phyloP scores from a whole-genome alignment of 1,140 invertebrate species.

The Pseudomyrmex dendroicus region DNA sequence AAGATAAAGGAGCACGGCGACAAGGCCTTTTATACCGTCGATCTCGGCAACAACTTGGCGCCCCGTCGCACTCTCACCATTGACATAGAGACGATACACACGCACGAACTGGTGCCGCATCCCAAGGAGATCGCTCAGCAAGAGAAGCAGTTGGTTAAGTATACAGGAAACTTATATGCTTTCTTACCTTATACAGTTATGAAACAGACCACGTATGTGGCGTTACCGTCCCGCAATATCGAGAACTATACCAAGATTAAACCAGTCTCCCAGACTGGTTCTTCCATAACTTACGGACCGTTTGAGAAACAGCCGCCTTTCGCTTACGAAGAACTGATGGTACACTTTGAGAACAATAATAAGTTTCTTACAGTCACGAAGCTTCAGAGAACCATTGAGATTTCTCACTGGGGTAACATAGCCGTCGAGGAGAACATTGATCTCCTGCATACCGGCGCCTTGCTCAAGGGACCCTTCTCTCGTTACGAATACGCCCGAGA shows the following conservation, averaged over 20 bases:
- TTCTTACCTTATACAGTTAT: constrained; percentile 92
- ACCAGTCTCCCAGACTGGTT: constrained; percentile 92
- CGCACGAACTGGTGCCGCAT: constrained; percentile 92
- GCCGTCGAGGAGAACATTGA: constrained; percentile 98
- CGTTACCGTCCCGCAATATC: constrained; percentile 91
- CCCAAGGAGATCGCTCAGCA: constrained; percentile 95
- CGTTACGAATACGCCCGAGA: constrained; percentile 98
- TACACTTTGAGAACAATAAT: constrained; percentile 98
- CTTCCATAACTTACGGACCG: constrained; percentile 93
- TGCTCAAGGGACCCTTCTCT: constrained; percentile 97
- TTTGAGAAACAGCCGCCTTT: constrained; percentile 91
- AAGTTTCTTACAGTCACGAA: constrained; percentile 97
- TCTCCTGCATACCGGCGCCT: constrained; percentile 95
- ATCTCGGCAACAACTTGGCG: constrained; percentile 87
- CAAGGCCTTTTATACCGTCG: constrained; percentile 87
- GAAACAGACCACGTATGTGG: constrained; percentile 93
- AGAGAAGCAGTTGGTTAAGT: constrained; percentile 97
- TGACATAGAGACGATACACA: constrained; percentile 91
- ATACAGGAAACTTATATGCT: constrained; percentile 93
- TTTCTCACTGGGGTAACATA: constrained; percentile 99
- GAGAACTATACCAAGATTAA: constrained; percentile 95
- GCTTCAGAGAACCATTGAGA: constrained; percentile 95
- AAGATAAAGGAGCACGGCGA: constrained; percentile 85
- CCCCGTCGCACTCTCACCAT: constrained; percentile 87
- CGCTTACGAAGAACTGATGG: constrained; percentile 87